These are phyloP conservation scores for Eledona agricola DNA, from an alignment of 2,888 invertebrate species.

Conservation along the genomic window DNA sequence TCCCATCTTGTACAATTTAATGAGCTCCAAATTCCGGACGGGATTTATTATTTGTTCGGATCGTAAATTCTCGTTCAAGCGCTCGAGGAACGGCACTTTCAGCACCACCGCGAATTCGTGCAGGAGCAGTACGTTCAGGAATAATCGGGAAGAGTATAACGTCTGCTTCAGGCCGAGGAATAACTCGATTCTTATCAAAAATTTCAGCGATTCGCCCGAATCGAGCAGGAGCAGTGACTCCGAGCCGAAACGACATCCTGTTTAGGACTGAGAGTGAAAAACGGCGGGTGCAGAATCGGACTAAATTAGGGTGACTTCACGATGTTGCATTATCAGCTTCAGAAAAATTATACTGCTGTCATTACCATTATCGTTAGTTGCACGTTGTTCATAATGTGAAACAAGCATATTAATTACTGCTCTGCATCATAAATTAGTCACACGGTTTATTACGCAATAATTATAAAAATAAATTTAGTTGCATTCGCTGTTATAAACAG, in stretches of 20 bases:
- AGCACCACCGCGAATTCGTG: slow-evolving; percentile 67
- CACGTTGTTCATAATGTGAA: too few relatives aligned
- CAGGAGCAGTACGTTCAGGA: slow-evolving; percentile 56
- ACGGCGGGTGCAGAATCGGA: too few relatives aligned
- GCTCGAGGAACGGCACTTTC: slow-evolving; percentile 64
- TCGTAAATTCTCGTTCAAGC: slow-evolving; percentile 63
- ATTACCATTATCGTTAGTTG: too few relatives aligned
- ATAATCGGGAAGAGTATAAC: slow-evolving; percentile 55
- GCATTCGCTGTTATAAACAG: too few relatives aligned
- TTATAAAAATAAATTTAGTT: too few relatives aligned
- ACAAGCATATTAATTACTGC: too few relatives aligned
- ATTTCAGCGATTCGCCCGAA: slow-evolving; percentile 61
- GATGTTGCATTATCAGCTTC: too few relatives aligned
- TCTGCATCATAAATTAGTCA: too few relatives aligned
- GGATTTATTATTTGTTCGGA: slow-evolving; percentile 78
- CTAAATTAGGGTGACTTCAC: too few relatives aligned
- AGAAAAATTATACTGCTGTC: too few relatives aligned
- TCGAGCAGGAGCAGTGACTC: slow-evolving; percentile 62
- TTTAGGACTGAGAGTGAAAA: slow-evolving; percentile 3
- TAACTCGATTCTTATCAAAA: slow-evolving; percentile 55
- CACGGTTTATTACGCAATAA: too few relatives aligned
- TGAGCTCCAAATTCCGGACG: slow-evolving; percentile 89
- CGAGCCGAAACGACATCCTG: slow-evolving; percentile 8
- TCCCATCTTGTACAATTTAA: slow-evolving; percentile 90
- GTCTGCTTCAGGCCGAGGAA: slow-evolving; percentile 56